These are phyloP conservation scores for Cercopithecus mona DNA, from an alignment of 2,113 vertebrate species.

Conservation along the genomic window DNA sequence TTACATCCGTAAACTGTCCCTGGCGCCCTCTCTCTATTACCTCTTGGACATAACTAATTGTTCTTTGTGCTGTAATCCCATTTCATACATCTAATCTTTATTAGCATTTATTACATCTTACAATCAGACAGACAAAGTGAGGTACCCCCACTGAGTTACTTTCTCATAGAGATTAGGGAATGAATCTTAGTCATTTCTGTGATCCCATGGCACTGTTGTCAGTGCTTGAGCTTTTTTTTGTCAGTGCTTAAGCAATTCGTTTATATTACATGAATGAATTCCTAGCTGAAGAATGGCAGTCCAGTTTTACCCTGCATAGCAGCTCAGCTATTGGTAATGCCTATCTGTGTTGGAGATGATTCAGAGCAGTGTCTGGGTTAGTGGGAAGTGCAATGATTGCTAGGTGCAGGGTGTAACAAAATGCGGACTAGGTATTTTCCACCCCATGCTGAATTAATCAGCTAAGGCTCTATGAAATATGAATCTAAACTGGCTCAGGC, in stretches of 20 bases:
- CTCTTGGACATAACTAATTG: background rate
- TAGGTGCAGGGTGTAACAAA: background rate
- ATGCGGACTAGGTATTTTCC: background rate
- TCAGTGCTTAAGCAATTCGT: background rate
- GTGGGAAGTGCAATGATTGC: background rate
- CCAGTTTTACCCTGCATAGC: background rate
- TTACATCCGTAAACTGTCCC: background rate
- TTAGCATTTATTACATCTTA: background rate
- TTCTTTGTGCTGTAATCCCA: background rate
- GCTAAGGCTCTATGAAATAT: slow-evolving; percentile 3
- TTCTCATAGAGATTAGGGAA: background rate
- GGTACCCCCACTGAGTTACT: background rate
- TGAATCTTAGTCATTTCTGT: background rate
- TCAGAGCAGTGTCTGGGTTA: background rate
- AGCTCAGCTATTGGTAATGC: background rate
- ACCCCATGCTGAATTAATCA: background rate
- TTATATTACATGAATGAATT: slow-evolving; percentile 24
- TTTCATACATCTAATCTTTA: background rate
- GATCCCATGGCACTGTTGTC: background rate
- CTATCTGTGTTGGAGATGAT: background rate
- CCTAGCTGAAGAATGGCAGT: background rate
- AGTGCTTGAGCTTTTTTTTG: background rate
- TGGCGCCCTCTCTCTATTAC: background rate
- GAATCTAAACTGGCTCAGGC: background rate
- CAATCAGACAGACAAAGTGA: background rate